Percentiles rank a stretch among this genome's conserved stretches.
Evolutionary conservation across 2,113 vertebrate species (phyloP).

Genomic region (Thunnus thynnus): DNA sequence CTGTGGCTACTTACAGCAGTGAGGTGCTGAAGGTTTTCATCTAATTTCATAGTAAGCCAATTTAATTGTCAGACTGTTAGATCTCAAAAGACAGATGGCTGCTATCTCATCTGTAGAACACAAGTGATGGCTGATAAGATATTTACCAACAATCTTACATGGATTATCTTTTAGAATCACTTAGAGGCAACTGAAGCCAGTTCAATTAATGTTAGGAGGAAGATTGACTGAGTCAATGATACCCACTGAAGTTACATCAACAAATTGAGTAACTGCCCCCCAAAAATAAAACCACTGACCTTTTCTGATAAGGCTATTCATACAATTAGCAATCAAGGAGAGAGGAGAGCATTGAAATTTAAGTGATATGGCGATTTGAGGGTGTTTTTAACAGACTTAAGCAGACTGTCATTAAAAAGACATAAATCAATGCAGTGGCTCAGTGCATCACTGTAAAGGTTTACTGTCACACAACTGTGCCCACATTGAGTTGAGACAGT

Average conservation of each 20-base stretch:
- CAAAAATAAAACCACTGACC: constrained; percentile 53
- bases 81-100: constrained; percentile 3
- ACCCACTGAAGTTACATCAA: constrained; percentile 7
- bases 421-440: constrained; percentile 20
- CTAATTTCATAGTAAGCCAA: no score
- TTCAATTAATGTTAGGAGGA: not conserved
- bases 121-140: not conserved
- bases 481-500: not conserved
- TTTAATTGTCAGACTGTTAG: not conserved
- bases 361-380: constrained; percentile 17
- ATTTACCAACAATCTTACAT: not conserved
- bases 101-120: not conserved
- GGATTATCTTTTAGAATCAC: not conserved
- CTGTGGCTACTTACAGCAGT: not conserved
- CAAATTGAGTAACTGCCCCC: constrained; percentile 46
- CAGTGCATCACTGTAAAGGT: not conserved
- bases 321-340: constrained; percentile 47
- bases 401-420: constrained; percentile 44
- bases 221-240: constrained; percentile 31
- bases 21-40: not conserved
- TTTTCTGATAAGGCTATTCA: constrained; percentile 66
- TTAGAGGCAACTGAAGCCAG: not conserved
- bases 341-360: constrained; percentile 11
- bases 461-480: not conserved
- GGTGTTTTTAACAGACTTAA: not conserved